Percentiles rank a stretch among this genome's conserved stretches.
Conservation (phyloP, 2,113 vertebrate species). For the Callaeas wilsoni region DNA sequence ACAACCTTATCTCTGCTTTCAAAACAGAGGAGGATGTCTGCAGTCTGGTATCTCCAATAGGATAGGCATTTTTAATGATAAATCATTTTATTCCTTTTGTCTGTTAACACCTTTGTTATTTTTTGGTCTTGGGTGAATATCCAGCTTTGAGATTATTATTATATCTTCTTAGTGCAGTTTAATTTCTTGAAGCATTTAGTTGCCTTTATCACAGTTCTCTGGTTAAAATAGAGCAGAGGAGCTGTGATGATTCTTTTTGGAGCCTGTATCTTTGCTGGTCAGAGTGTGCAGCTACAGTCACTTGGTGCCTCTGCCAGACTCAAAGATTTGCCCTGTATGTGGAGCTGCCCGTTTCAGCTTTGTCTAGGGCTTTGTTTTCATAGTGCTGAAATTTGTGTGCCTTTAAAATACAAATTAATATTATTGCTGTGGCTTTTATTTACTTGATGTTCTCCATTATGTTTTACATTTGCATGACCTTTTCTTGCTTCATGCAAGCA, state of each 20-base stretch:
- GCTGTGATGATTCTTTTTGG: not conserved
- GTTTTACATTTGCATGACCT: not conserved
- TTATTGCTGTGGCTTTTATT: not conserved
- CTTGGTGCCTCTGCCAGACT: not conserved
- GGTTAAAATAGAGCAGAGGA: not conserved
- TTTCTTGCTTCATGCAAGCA: not conserved
- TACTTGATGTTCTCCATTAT: not conserved
- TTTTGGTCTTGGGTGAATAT: not conserved
- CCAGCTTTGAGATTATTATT: not conserved
- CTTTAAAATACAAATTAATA: not conserved
- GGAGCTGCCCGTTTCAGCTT: not conserved
- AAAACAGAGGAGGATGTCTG: not conserved
- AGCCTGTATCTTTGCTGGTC: not conserved
- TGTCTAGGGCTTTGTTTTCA: not conserved
- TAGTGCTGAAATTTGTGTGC: not conserved
- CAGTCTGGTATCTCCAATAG: not conserved
- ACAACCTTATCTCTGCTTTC: conserved; percentile 20
- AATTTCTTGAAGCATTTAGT: not conserved
- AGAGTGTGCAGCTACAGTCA: not conserved
- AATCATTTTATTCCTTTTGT: conserved; percentile 31
- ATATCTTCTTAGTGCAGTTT: not conserved
- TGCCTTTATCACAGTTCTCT: not conserved
- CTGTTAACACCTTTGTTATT: conserved; percentile 8
- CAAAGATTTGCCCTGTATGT: not conserved
- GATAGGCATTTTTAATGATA: not conserved